Evolutionary conservation across 2,888 invertebrate genomes (phyloP), one percentile per base, ranked within the genome.

Genomic region (Hermaeophaga mercurialis): DNA sequence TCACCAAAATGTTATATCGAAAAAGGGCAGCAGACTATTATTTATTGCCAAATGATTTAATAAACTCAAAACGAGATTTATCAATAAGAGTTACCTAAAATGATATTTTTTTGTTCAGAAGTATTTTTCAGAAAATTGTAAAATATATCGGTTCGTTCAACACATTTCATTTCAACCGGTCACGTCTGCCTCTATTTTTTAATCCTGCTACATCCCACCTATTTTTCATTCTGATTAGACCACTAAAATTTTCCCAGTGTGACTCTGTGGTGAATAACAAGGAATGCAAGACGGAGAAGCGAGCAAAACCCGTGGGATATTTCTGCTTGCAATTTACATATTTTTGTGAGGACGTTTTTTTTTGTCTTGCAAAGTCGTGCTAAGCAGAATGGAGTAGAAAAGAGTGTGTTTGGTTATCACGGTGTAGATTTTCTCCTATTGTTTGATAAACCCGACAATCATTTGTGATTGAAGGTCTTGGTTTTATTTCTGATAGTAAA

Each of bases 321-420:
- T 49, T 28, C 49, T 19, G 14, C 36, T 45, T 19, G 43, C 43
- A 49, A 58, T 54, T 54, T 58, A 58, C 58, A 58, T 58, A 58
- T 54, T 54, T 49, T 36, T 48, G 43, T 22, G 12, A 36, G 26
- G 43, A 43, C 43, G 43, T 58, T 49, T 52, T 56, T 53, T 47
- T 33, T 54, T 43, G 48, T 33, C 41, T 31, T 19, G 31, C 41
- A 31, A 39, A 48, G 41, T 33, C 50, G 22, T 43, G 41, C 26
- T 44, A 22, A 17, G 18, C 24, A 48, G 48, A 48, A 38, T 26
- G 26, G n/a, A 52, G 52, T 48, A 14, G 26, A 43, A 43, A 12
- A 22, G 26, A 43, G 24, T 43, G 26, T 26, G 43, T 43, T 43
- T 11, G 3, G 24, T 43, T 43, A 43, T 43, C n/a, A 26, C 43